Conservation (phyloP, 92 coral and sea anemone genomes). For the Paramuricea clavata region DNA sequence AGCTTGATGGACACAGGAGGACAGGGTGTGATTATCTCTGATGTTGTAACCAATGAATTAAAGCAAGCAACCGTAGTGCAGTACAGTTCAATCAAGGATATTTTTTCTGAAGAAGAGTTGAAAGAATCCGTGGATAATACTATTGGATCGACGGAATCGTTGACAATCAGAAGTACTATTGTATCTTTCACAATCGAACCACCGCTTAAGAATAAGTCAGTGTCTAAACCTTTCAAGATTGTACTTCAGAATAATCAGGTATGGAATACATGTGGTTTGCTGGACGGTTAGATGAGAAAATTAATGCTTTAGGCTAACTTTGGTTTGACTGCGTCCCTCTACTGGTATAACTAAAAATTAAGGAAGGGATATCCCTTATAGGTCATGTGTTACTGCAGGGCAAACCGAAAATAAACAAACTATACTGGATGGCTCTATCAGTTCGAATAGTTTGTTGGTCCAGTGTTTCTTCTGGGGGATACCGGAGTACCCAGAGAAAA, state of each 20-base stretch:
- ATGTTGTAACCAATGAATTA: neutral
- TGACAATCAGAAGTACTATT: conserved; percentile 23
- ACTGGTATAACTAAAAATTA: too few relatives aligned
- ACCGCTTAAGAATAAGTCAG: neutral
- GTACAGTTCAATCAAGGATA: neutral
- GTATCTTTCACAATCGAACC: conserved; percentile 27
- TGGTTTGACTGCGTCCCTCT: too few relatives aligned
- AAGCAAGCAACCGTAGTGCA: conserved; percentile 27
- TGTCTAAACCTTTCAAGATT: conserved; percentile 28
- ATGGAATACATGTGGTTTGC: neutral
- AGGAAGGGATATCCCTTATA: too few relatives aligned
- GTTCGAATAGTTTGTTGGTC: too few relatives aligned
- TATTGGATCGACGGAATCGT: neutral
- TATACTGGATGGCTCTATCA: too few relatives aligned
- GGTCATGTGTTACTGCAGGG: too few relatives aligned
- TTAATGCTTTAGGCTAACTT: too few relatives aligned
- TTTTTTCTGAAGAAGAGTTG: conserved; percentile 15
- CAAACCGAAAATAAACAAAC: too few relatives aligned
- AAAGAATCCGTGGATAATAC: neutral
- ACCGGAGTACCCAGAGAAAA: too few relatives aligned
- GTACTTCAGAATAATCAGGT: conserved; percentile 35
- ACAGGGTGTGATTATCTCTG: conserved; percentile 1
- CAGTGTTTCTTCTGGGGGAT: too few relatives aligned
- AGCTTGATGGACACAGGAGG: neutral
- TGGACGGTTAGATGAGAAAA: too few relatives aligned